A percentile compares a stretch with the other conserved stretches of the same genome.
Evolutionary conservation across 1,140 invertebrate species (phyloP).

Genomic region (Spodoptera litura): DNA sequence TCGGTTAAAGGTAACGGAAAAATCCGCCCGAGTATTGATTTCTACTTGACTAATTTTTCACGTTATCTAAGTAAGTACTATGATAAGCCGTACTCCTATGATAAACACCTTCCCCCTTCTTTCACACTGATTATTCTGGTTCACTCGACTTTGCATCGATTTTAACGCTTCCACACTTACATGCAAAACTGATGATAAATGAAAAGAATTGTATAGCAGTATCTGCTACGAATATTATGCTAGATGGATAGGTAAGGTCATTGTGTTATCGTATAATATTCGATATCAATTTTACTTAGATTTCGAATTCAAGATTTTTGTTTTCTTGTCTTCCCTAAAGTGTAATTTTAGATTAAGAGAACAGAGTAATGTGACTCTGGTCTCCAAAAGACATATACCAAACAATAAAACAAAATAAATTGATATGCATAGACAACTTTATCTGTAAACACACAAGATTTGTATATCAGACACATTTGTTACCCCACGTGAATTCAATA

Average conservation of each 20-base stretch:
- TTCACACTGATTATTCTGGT: conserved; percentile 60
- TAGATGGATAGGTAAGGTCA: background rate
- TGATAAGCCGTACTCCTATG: conserved; percentile 75
- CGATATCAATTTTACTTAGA: too few relatives aligned
- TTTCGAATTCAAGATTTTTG: too few relatives aligned
- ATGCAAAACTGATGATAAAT: background rate
- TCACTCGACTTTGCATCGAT: conserved; percentile 25
- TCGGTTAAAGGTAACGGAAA: conserved; percentile 58
- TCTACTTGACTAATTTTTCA: conserved; percentile 75
- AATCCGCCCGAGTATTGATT: conserved; percentile 75
- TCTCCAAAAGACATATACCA: too few relatives aligned
- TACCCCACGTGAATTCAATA: background rate
- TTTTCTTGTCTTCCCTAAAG: too few relatives aligned
- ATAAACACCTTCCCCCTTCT: conserved; percentile 75
- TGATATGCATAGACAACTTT: too few relatives aligned
- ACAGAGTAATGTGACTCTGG: too few relatives aligned
- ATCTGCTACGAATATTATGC: background rate
- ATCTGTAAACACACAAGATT: too few relatives aligned
- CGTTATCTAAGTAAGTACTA: conserved; percentile 76
- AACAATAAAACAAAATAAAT: too few relatives aligned
- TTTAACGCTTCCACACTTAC: conserved; percentile 28
- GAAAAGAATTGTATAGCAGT: background rate
- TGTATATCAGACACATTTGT: background rate
- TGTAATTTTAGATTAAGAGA: too few relatives aligned
- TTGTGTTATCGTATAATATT: too few relatives aligned